A percentile compares a stretch with the other conserved stretches of the same genome.
Evolutionary conservation across 2,888 invertebrate species (phyloP).

Genomic region (Abrostola tripartita): DNA sequence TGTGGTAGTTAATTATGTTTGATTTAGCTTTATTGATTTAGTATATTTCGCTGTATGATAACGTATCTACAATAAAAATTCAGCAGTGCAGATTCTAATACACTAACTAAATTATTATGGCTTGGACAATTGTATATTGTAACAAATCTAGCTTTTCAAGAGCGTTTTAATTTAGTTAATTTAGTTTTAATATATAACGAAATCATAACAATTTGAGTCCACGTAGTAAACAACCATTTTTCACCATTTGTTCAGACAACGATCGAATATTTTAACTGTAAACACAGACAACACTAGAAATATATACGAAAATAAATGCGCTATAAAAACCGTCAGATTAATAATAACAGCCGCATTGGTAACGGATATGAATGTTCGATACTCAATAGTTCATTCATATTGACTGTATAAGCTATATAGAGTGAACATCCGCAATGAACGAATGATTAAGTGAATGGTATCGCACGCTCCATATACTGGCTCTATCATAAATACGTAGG

Average conservation of each 20-base stretch:
- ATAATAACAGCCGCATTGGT: conserved; percentile 32
- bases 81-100: too few relatives aligned
- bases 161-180: too few relatives aligned
- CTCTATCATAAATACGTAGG: conserved; percentile 25
- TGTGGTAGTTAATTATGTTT: too few relatives aligned
- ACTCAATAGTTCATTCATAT: conserved; percentile 46
- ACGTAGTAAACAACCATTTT: too few relatives aligned
- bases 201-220: too few relatives aligned
- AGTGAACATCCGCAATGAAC: conserved; percentile 50
- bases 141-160: too few relatives aligned
- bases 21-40: too few relatives aligned
- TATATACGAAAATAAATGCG: conserved; percentile 14
- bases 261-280: not conserved
- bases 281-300: conserved; percentile 8
- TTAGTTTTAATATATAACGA: too few relatives aligned
- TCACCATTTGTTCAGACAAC: too few relatives aligned
- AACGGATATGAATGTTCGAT: conserved; percentile 45
- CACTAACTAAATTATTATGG: not conserved
- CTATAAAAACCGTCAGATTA: conserved; percentile 31
- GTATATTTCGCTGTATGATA: too few relatives aligned
- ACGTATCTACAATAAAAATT: too few relatives aligned
- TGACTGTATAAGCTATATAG: conserved; percentile 5
- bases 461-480: conserved; percentile 56
- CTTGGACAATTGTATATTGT: too few relatives aligned
- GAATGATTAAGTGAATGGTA: conserved; percentile 51